These are phyloP conservation scores for Andricus grossulariae DNA, from an alignment of 1,140 invertebrate genomes.

Conservation along the genomic window DNA sequence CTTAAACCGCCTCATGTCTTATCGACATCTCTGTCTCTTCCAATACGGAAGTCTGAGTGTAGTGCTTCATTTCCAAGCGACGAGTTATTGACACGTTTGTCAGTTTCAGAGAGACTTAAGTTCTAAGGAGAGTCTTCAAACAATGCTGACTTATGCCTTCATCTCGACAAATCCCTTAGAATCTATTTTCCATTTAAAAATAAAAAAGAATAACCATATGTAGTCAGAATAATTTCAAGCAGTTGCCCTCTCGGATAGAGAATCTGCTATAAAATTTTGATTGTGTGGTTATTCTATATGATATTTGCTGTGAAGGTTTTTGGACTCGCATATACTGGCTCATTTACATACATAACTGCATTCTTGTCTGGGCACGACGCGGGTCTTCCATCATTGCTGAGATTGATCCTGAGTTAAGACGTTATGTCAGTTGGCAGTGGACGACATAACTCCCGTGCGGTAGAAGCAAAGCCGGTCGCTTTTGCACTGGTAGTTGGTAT, in stretches of 20 bases:
- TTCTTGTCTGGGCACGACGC: background rate
- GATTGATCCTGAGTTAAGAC: slow-evolving; percentile 20
- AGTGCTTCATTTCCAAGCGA: slow-evolving; percentile 6
- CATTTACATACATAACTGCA: background rate
- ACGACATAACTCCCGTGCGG: background rate
- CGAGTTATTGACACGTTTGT: background rate
- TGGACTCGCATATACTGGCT: no score
- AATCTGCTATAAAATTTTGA: no score
- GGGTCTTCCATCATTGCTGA: background rate
- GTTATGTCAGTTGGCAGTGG: slow-evolving; percentile 17
- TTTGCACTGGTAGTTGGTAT: slow-evolving; percentile 11
- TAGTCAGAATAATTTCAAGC: no score
- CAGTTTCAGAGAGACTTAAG: background rate
- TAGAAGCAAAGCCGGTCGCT: background rate
- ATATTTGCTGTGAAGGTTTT: no score
- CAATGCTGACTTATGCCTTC: background rate
- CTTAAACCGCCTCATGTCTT: background rate
- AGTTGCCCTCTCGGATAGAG: no score
- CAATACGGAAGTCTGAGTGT: slow-evolving; percentile 16
- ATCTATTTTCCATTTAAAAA: no score
- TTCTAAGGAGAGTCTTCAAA: background rate
- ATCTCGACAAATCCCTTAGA: background rate
- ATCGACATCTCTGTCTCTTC: slow-evolving; percentile 12
- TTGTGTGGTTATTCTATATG: no score
- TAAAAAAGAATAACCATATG: no score